Evolutionary conservation across 2,797 vertebrate species (phyloP).

Genomic region (Strix occidentalis): DNA sequence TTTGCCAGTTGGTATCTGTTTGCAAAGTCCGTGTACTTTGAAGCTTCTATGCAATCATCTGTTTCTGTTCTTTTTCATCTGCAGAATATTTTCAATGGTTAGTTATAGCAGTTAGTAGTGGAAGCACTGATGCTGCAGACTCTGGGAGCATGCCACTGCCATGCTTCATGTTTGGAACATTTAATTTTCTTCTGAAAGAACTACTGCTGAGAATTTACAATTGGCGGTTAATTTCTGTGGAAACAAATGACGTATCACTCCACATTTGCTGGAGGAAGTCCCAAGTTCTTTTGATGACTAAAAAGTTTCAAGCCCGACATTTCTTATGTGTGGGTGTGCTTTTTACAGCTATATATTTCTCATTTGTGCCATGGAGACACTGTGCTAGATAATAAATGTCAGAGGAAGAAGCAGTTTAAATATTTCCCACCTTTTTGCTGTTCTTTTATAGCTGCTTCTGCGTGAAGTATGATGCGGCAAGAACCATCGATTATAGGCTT

Average conservation of each 20-base stretch:
- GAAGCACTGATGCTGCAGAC: not conserved
- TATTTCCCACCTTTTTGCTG: not conserved
- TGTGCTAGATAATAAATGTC: not conserved
- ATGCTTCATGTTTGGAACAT: not conserved
- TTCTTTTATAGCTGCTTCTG: not conserved
- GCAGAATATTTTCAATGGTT: not conserved
- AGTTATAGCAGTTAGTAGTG: not conserved
- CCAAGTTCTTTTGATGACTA: constrained; percentile 21
- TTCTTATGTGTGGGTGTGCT: constrained; percentile 22
- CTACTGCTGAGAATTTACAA: constrained; percentile 8
- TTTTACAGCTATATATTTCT: not conserved
- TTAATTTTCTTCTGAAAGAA: not conserved
- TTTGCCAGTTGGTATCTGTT: not conserved
- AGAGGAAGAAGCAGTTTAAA: not conserved
- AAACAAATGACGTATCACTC: constrained; percentile 3
- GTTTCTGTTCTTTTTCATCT: not conserved
- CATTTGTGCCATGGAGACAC: not conserved
- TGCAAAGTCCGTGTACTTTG: not conserved
- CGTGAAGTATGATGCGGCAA: not conserved
- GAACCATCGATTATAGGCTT: not conserved
- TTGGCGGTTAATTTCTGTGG: constrained; percentile 22
- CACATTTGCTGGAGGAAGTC: not conserved
- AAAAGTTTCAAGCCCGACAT: constrained; percentile 3
- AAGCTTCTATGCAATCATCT: not conserved
- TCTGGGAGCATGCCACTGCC: not conserved